Evolutionary conservation across 2,888 invertebrate species (phyloP), one percentile per base, ranked within the genome.

Genomic region (Dryobota labecula): DNA sequence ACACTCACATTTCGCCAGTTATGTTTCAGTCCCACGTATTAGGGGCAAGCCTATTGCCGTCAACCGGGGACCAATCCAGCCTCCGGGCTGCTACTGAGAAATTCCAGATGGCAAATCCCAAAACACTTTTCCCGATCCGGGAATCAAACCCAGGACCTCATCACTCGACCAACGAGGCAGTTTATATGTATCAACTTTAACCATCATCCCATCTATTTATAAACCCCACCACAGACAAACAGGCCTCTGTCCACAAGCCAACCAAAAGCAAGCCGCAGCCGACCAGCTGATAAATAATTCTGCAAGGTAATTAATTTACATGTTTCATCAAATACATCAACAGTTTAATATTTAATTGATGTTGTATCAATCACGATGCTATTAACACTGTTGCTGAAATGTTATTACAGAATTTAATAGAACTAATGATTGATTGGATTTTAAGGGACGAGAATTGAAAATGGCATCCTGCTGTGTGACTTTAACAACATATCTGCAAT

Each of bases 321-420:
- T 53, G 64, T 78, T 73, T 68, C 68, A 63, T 67, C 66, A 73
- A 68, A 70, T 67, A 70, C 65, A 65, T 69, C n/a, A 71, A 65
- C 56, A 54, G 36, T 66, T 78, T 56, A 63, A 82, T 80, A 73
- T 78, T 82, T 78, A 60, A 78, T 70, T 56, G 41, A 38, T 62
- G 68, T 38, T 24, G 20, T 30, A 57, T 49, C 69, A 65, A 49
- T 54, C 53, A 41, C 57, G 43, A 2, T 30, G 38, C 54, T 36
- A 24, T 53, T 33, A 41, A 8, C 38, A 54, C 33, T 57, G 47
- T 24, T 36, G 18, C 54, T 54, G 71, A 54, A 60, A 71, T 11
- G 54, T 43, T 54, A 43, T 61, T 71, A 78, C 49, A 30, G 18
- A 78, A 61, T 33, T 20, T 61, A 43, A 56, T 76, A 78, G 51